Conservation (phyloP, 2,797 vertebrate species). For the Varecia variegata region DNA sequence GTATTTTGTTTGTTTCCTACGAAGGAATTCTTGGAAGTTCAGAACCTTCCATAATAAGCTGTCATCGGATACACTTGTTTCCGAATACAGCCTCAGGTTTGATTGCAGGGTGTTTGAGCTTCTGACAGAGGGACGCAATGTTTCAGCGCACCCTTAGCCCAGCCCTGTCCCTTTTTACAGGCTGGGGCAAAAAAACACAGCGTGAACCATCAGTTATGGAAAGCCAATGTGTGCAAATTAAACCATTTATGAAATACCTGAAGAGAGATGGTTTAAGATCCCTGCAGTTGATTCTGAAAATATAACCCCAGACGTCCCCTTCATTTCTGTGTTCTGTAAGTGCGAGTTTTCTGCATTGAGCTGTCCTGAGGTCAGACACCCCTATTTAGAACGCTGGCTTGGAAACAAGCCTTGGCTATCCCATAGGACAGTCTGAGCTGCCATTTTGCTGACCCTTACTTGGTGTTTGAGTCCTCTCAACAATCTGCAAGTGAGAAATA, state of each 20-base stretch:
- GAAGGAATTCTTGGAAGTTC: conserved; percentile 68
- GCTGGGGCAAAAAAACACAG: neutral
- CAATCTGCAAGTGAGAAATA: neutral
- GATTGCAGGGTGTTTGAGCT: conserved; percentile 60
- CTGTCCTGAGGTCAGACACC: neutral
- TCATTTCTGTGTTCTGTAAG: neutral
- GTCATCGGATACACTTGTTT: conserved; percentile 72
- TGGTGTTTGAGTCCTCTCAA: neutral
- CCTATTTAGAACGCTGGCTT: neutral
- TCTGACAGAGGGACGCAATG: conserved; percentile 43
- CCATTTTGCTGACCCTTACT: neutral
- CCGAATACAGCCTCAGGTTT: conserved; percentile 47
- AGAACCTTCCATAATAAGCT: conserved; percentile 58
- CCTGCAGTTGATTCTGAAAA: neutral
- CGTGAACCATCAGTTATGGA: neutral
- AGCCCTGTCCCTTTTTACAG: neutral
- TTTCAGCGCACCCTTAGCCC: neutral
- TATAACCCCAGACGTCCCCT: neutral
- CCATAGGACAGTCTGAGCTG: neutral
- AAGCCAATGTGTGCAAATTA: neutral
- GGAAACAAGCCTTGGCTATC: neutral
- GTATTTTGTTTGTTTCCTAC: conserved; percentile 55
- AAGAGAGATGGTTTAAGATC: neutral
- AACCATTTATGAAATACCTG: neutral
- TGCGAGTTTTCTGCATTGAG: too few species aligned